Percentiles rank a stretch among this genome's conserved stretches.
These are phyloP conservation scores for Xiphorhynchus erythropygius DNA, from an alignment of 2,797 vertebrate genomes.

Conservation along the genomic window DNA sequence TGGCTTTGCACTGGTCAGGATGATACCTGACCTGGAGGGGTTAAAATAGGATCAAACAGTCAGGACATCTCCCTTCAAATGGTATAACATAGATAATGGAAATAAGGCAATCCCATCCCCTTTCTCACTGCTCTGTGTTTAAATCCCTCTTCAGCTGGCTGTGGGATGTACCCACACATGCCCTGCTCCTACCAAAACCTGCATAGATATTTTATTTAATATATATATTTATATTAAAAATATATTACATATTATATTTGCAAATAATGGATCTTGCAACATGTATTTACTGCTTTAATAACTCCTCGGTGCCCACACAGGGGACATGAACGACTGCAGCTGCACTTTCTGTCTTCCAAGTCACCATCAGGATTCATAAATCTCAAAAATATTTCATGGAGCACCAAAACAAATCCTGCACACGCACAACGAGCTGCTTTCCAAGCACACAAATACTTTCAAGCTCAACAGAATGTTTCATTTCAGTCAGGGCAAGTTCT, in stretches of 20 bases:
- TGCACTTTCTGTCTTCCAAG: conserved; percentile 9
- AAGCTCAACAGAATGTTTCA: background rate
- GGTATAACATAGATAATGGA: fast-evolving
- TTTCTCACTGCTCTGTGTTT: background rate
- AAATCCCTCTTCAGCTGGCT: background rate
- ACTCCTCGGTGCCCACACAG: background rate
- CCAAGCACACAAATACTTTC: background rate
- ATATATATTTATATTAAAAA: background rate
- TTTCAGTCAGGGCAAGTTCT: background rate
- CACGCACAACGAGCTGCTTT: background rate
- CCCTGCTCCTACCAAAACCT: background rate
- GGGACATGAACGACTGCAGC: background rate
- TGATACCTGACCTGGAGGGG: fast-evolving
- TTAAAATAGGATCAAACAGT: background rate
- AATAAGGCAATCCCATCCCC: background rate
- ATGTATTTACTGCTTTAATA: background rate
- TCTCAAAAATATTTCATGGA: background rate
- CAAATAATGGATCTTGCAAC: background rate
- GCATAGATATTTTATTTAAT: fast-evolving
- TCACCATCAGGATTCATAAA: background rate
- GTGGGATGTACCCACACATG: fast-evolving
- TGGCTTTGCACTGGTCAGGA: background rate
- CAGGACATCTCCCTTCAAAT: background rate
- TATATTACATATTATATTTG: background rate
- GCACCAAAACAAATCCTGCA: background rate